These are phyloP conservation scores for Acutogordius australiensis DNA, from an alignment of 2,888 invertebrate species.

Conservation along the genomic window DNA sequence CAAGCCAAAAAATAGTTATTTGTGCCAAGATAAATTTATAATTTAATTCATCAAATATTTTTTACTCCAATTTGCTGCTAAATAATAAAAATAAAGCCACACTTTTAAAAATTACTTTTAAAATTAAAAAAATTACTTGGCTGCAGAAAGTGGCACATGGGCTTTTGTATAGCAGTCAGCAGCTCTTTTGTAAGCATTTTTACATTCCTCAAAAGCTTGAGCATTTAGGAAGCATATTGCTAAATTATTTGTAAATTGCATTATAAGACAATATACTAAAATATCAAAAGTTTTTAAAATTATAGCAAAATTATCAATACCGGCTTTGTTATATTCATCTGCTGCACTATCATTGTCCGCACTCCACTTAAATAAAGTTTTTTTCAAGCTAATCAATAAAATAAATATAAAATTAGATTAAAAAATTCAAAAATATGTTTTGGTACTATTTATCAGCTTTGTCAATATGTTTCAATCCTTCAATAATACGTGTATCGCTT, in stretches of 20 bases:
- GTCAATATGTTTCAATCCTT: not conserved
- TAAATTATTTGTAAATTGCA: not conserved
- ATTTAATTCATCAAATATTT: too few relatives aligned
- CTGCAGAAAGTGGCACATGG: not conserved
- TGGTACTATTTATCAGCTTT: constrained; percentile 11
- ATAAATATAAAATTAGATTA: not conserved
- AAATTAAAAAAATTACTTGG: not conserved
- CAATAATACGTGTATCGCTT: not conserved
- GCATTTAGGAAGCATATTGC: constrained; percentile 3
- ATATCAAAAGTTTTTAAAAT: not conserved
- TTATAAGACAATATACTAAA: not conserved
- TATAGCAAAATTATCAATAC: too few relatives aligned
- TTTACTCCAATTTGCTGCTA: not conserved
- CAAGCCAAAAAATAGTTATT: too few relatives aligned
- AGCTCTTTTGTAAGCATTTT: constrained; percentile 7
- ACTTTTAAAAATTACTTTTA: not conserved
- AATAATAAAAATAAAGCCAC: not conserved
- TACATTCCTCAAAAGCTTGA: not conserved
- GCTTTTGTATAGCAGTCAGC: not conserved
- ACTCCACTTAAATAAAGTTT: not conserved
- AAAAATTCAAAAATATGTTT: not conserved
- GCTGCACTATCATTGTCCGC: constrained; percentile 3
- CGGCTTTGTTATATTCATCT: constrained; percentile 9
- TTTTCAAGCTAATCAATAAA: not conserved
- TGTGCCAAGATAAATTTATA: too few relatives aligned